Percentiles rank a stretch among this genome's conserved stretches.
Evolutionary conservation across 2,113 vertebrate species (phyloP).

Genomic region (Actenoides lindsayi): DNA sequence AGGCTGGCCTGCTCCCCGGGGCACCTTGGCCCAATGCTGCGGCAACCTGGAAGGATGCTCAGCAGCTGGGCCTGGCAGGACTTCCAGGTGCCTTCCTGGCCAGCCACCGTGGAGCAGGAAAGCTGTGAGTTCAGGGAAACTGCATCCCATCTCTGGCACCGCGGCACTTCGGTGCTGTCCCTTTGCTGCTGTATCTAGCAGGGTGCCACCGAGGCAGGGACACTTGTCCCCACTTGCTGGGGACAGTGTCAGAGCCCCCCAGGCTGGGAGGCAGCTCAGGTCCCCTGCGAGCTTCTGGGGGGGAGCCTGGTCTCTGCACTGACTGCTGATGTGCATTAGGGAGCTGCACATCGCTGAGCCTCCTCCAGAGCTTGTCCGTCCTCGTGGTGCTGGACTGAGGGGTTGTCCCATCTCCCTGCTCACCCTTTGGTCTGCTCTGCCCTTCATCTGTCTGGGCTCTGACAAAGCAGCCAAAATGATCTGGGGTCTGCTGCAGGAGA

Average conservation of each 20-base stretch:
- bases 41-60: not conserved
- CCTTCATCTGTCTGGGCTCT: accelerated
- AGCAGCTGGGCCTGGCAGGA: not conserved
- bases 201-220: not conserved
- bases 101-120: accelerated
- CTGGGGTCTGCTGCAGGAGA: not conserved
- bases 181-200: not conserved
- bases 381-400: accelerated
- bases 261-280: not conserved
- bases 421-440: not conserved
- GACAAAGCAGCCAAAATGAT: accelerated
- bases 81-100: not conserved
- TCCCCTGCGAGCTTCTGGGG: accelerated
- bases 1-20: accelerated
- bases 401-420: accelerated
- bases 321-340: not conserved
- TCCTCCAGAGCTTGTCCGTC: not conserved
- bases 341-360: accelerated
- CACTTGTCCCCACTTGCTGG: accelerated
- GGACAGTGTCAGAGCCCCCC: not conserved
- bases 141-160: not conserved
- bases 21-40: accelerated
- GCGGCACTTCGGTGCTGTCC: not conserved
- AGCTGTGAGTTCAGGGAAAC: not conserved
- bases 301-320: not conserved